Base-by-base conservation (phyloP, 2,113 vertebrate genomes). In the Equus przewalskii region DNA sequence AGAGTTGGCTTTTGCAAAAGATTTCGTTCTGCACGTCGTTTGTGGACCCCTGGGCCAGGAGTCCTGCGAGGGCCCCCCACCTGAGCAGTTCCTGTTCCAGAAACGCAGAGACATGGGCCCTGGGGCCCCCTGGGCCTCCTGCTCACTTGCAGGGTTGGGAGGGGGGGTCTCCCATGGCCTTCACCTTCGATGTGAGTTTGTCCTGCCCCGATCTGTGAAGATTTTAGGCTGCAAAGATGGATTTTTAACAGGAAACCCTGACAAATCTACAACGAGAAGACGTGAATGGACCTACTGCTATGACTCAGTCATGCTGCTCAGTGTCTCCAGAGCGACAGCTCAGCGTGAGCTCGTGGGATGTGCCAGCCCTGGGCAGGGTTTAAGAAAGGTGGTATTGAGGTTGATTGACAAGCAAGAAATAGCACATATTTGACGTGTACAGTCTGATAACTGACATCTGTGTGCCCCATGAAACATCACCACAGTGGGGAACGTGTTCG, bases 401-500 rank as follows among this genome's bases (percentile, higher is more conserved):
- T 33, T 36, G 19, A 6, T 6, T 3, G 65, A 58, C 36, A 3
- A 4, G 7, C 60, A 3, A 1, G 58, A 1, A 6, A 19, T 14
- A 3, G 14, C 19, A 5, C 0, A 0, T 6, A 41, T 62, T 62
- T 62, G 7, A 56, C 36, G 49, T 0, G 36, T 3, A 7, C 21
- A 0, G 2, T 3, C 22, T 8, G 69, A 2, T 41, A 0, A 8
- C 33, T 18, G n/a, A 8, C 19, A 7, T 1, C 0, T 3, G 11
- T 1, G 2, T 3, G 3, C 21, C 56, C 24, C 1, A 4, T n/a
- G 36, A 41, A 41, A 3, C 10, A 1, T 28, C 28, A 1, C 28
- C 58, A 6, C 0, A 0, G 10, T 3, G 1, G 69, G 2, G 46
- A 2, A 2, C 49, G 2, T 33, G 0, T 0, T 1, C 16, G 0